phyloP scores from a whole-genome alignment of 2,113 vertebrate species.

The Oreotragus oreotragus region DNA sequence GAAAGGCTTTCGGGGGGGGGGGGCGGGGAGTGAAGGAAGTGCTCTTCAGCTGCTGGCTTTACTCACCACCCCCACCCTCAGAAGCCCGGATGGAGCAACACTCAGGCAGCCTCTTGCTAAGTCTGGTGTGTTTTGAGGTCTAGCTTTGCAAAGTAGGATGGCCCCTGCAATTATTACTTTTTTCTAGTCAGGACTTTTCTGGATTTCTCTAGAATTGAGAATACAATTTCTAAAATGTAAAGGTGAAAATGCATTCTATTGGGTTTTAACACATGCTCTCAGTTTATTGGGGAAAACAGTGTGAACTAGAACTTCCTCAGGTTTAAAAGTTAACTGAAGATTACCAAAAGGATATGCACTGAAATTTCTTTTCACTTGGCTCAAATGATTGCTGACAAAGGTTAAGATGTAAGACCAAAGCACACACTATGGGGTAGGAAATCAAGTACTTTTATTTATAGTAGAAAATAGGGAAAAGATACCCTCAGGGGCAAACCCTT shows the following conservation, averaged over 20 bases:
- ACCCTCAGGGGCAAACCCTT: background rate
- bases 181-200: background rate
- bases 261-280: background rate
- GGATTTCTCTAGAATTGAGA: background rate
- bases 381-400: conserved; percentile 1
- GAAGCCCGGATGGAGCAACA: background rate
- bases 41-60: background rate
- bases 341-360: background rate
- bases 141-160: background rate
- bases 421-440: background rate
- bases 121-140: background rate
- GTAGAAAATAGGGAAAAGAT: conserved; percentile 13
- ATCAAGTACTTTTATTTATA: background rate
- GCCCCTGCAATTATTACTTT: background rate
- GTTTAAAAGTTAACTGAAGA: conserved; percentile 28
- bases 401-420: background rate
- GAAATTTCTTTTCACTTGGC: conserved; percentile 27
- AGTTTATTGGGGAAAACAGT: background rate
- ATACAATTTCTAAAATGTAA: background rate
- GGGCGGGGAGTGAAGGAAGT: background rate
- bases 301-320: conserved; percentile 20
- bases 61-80: background rate
- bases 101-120: background rate
- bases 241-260: background rate
- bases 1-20: background rate